Conservation (phyloP, 2,888 invertebrate species). For the Himalopsyche anomala region DNA sequence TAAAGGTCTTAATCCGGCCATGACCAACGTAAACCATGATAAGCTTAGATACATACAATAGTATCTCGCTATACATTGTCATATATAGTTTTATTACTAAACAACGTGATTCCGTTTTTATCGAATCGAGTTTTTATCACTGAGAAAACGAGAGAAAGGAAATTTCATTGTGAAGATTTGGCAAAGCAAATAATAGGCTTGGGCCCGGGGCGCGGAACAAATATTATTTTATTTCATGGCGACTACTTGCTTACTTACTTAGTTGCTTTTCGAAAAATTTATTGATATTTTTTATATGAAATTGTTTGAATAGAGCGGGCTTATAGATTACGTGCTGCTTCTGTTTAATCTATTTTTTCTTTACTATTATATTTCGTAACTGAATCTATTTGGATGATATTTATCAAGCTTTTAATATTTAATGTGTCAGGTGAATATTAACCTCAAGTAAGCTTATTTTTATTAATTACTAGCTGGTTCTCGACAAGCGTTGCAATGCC, state of each 20-base stretch:
- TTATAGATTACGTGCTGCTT: not conserved
- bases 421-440: no score
- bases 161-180: not conserved
- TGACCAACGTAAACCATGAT: not conserved
- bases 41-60: not conserved
- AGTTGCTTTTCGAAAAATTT: not conserved
- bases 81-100: not conserved
- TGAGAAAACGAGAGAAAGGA: not conserved
- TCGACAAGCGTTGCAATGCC: no score
- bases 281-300: not conserved
- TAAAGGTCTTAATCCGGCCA: no score
- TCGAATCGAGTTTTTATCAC: slow-evolving; percentile 22
- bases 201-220: not conserved
- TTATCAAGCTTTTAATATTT: no score
- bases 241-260: not conserved
- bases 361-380: no score
- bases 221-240: slow-evolving; percentile 11
- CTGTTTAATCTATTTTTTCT: not conserved
- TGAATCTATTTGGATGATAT: no score
- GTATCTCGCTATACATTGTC: not conserved
- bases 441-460: no score
- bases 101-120: not conserved
- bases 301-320: not conserved
- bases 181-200: not conserved
- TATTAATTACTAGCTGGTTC: no score